Percentiles rank a stretch among this genome's conserved stretches.
Evolutionary conservation across 2,888 invertebrate genomes (phyloP).

Genomic region (Myopa tessellatipennis): DNA sequence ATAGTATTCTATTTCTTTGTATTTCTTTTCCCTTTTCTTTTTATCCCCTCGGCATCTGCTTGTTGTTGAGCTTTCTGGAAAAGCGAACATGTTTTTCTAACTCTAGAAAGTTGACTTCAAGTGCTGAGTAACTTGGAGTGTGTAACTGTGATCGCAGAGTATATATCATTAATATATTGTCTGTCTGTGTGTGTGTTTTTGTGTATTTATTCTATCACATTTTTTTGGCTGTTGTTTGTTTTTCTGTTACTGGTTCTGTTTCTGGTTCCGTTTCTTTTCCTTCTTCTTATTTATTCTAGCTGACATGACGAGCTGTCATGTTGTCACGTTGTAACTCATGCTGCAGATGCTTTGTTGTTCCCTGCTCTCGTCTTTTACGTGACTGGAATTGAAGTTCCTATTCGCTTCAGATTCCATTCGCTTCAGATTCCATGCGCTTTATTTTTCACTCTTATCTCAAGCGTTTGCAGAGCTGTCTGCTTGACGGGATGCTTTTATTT

Average conservation of each 20-base stretch:
- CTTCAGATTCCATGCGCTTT: too few species aligned
- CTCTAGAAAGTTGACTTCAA: too few species aligned
- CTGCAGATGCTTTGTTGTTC: background rate
- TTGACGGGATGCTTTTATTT: too few species aligned
- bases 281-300: background rate
- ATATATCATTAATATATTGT: too few species aligned
- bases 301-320: conserved; percentile 8
- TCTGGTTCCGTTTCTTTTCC: background rate
- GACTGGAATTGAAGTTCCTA: background rate
- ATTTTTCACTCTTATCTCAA: too few species aligned
- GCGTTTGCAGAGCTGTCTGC: too few species aligned
- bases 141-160: too few species aligned
- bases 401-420: too few species aligned
- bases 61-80: background rate
- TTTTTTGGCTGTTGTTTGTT: background rate
- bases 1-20: background rate
- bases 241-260: background rate
- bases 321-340: conserved; percentile 10
- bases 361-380: background rate
- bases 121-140: too few species aligned
- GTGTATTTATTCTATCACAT: background rate
- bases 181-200: background rate
- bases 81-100: too few species aligned
- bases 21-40: background rate
- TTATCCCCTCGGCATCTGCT: too few species aligned